Evolutionary conservation across 2,888 invertebrate genomes (phyloP), one percentile per base, ranked within the genome.

Genomic region (Omphaloscelis lunosa): DNA sequence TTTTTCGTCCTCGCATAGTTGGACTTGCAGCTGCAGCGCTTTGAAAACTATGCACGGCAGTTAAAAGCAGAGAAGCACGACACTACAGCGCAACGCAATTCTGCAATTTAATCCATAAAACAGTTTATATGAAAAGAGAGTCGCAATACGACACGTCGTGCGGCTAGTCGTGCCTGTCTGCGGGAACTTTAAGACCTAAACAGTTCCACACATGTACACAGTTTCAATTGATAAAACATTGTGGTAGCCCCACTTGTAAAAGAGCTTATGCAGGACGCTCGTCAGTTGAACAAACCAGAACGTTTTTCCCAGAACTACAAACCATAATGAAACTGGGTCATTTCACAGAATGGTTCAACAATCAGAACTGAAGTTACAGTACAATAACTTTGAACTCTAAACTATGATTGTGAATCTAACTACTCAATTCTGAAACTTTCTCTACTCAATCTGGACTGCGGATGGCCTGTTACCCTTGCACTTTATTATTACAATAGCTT

Each of bases 381-480:
- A 69, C 77, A 74, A 74, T 84, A 77, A 77, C 65, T 84, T 39
- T 59, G 67, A 59, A 65, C 48, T 61, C 61, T 51, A 63, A 70
- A 83, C 63, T 72, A 65, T 82, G 68, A 72, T 80, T 67, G 69
- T 72, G 73, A 68, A 58, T 70, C 51, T 69, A 58, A 68, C 58
- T 67, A 48, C 15, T 58, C 6, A 27, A 41, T 61, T 48, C 62
- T 45, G 48, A 53, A 83, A 79, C 79, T 79, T 74, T 61, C 71
- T 48, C 67, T n/a, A 71, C 74, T 67, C 41, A 68, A 68, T 82
- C 51, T 67, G 9, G 45, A 53, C 67, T 71, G 15, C 5, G 15
- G 27, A 62, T 71, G 34, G 67, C n/a, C n/a, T 23, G n/a, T 23
- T 71, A 53, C 53, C 15, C 27, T 29, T 29, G 56, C 59, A 72